A percentile compares a stretch with the other conserved stretches of the same genome.
Evolutionary conservation across 2,113 vertebrate species (phyloP).

Genomic region (Petromus typicus): DNA sequence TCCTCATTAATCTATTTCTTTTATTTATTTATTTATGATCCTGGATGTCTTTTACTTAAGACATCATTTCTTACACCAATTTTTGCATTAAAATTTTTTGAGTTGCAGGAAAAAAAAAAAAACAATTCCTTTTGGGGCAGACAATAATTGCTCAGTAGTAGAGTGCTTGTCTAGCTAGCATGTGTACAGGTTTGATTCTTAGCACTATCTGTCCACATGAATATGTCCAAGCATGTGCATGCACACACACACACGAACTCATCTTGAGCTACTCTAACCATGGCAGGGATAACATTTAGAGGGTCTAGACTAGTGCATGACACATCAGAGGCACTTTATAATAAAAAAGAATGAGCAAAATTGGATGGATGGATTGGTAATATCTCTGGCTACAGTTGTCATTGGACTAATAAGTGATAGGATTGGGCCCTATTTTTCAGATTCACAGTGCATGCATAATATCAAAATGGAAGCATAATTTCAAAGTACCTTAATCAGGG

Average conservation of each 20-base stretch:
- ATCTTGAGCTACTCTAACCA: neutral
- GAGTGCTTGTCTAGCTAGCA: neutral
- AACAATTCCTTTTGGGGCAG: neutral
- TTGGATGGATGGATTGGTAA: neutral
- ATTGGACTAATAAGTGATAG: neutral
- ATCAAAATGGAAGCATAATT: constrained; percentile 16
- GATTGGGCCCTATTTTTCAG: neutral
- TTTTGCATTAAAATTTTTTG: constrained; percentile 20
- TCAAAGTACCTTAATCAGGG: neutral
- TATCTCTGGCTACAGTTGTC: neutral
- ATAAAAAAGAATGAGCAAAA: neutral
- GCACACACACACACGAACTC: neutral
- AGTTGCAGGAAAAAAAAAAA: neutral
- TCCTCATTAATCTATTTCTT: neutral
- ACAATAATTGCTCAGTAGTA: neutral
- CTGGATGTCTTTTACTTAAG: neutral
- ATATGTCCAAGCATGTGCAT: no score
- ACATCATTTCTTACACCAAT: neutral
- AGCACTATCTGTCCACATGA: neutral
- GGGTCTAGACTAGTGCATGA: neutral
- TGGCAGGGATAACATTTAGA: neutral
- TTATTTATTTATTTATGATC: no score
- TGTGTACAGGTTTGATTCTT: neutral
- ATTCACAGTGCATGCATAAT: neutral
- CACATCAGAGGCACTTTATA: neutral